A percentile compares a stretch with the other conserved stretches of the same genome.
phyloP scores from a whole-genome alignment of 1,140 invertebrate genomes.

The Bombus pascuorum region DNA sequence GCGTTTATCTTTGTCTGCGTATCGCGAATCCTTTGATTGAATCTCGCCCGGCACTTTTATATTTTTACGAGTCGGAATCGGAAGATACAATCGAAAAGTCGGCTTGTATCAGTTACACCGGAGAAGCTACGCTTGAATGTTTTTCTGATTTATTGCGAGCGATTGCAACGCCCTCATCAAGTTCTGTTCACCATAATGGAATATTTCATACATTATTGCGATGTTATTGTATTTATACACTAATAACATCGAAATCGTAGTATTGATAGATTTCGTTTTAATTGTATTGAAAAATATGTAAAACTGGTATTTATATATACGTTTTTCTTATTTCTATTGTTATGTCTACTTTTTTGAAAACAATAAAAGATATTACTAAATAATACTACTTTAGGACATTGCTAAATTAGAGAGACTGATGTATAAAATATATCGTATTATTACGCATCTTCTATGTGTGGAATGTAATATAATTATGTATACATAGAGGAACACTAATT shows the following conservation, averaged over 20 bases:
- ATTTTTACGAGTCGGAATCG: background rate
- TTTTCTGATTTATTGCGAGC: background rate
- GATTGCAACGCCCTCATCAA: background rate
- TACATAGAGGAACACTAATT: background rate
- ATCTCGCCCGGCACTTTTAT: background rate
- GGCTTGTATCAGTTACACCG: background rate
- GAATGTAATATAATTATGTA: background rate
- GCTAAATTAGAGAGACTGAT: conserved; percentile 25
- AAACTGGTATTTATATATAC: background rate
- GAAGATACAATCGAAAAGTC: background rate
- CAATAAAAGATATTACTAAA: conserved; percentile 24
- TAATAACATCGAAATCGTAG: background rate
- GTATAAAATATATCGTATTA: background rate
- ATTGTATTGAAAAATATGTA: background rate
- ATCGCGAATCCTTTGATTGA: background rate
- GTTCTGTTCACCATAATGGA: background rate
- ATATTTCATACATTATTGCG: background rate
- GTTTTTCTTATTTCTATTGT: background rate
- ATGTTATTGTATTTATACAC: conserved; percentile 2
- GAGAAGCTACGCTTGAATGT: background rate
- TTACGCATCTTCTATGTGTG: background rate
- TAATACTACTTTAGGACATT: background rate
- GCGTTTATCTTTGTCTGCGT: background rate
- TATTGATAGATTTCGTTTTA: background rate
- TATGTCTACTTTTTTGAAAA: background rate